Conservation (phyloP, 2,113 vertebrate genomes). For the Aldabrachelys gigantea region DNA sequence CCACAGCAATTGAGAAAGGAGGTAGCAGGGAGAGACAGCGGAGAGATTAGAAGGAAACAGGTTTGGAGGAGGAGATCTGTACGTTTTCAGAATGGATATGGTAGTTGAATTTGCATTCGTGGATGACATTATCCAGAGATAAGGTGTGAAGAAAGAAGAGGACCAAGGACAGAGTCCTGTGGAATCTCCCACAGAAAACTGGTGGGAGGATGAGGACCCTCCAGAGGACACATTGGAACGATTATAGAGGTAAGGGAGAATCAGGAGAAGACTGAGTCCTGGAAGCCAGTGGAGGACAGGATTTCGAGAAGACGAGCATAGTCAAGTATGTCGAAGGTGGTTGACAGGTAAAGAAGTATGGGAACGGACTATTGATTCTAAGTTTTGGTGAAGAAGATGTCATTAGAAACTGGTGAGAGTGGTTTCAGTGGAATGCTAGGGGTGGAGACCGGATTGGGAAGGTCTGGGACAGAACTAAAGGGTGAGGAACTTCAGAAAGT, state of each 20-base stretch:
- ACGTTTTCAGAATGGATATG: neutral
- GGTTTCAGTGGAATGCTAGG: neutral
- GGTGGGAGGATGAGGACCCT: neutral
- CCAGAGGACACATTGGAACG: neutral
- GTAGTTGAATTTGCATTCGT: neutral
- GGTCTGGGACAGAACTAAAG: neutral
- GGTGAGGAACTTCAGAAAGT: neutral
- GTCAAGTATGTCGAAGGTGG: neutral
- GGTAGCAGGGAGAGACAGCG: neutral
- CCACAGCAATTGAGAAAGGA: neutral
- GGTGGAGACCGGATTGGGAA: neutral
- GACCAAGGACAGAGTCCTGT: neutral
- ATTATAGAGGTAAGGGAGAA: neutral
- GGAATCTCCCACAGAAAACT: neutral
- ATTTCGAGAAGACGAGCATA: neutral
- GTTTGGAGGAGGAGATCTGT: neutral
- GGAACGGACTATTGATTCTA: neutral
- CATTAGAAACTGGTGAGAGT: neutral
- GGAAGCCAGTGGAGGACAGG: neutral
- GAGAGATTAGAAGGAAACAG: neutral
- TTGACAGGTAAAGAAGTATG: neutral
- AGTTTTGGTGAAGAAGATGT: neutral
- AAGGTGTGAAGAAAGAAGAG: neutral
- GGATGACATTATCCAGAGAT: neutral
- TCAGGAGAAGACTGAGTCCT: neutral